Conservation (phyloP, 1,140 invertebrate species). For the Plectrocnemia conspersa region DNA sequence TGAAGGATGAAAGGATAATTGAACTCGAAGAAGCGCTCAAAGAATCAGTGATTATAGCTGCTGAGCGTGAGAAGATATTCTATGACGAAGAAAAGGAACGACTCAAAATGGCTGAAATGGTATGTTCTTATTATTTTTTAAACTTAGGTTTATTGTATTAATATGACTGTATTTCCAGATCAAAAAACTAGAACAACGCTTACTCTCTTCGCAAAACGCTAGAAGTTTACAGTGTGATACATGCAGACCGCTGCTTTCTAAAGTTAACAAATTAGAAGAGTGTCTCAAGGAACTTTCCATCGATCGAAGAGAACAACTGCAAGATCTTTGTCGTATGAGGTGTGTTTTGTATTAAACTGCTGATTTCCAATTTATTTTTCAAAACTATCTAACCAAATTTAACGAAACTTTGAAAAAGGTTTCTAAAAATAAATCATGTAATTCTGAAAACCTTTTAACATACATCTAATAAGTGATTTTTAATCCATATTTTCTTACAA, state of each 20-base stretch:
- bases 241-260: conserved; percentile 58
- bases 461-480: not conserved
- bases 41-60: conserved; percentile 60
- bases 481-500: not conserved
- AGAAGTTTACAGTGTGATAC: conserved; percentile 61
- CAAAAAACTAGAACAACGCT: conserved; percentile 63
- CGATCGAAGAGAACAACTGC: conserved; percentile 64
- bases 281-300: conserved; percentile 53
- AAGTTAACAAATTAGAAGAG: conserved; percentile 56
- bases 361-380: too few species aligned
- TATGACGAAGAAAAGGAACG: conserved; percentile 57
- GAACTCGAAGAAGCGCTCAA: conserved; percentile 76
- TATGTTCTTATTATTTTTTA: conserved; percentile 36
- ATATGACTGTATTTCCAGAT: conserved; percentile 54
- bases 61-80: conserved; percentile 60
- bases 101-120: conserved; percentile 59
- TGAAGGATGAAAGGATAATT: conserved; percentile 59
- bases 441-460: not conserved
- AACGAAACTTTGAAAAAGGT: too few species aligned
- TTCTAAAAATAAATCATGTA: too few species aligned
- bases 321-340: conserved; percentile 76
- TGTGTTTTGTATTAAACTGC: too few species aligned
- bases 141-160: not conserved
- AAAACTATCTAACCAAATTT: too few species aligned
- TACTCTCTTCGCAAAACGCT: conserved; percentile 63